Base-by-base conservation (phyloP, 2,113 vertebrate species). In the Microtus montanus region DNA sequence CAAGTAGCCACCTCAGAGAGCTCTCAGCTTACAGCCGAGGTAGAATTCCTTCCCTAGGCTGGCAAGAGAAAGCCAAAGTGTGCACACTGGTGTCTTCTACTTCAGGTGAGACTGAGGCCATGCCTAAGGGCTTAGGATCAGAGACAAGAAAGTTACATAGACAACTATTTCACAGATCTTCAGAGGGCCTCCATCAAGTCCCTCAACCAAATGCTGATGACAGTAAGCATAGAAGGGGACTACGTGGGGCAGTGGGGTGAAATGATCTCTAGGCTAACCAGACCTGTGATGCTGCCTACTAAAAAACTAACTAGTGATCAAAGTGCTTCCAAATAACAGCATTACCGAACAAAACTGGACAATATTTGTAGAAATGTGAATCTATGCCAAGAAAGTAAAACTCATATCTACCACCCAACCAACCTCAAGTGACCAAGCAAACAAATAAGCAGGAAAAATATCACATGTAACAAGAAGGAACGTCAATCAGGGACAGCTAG, bases 311-410 rank as follows among this genome's bases (percentile, higher is more conserved):
- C 35, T 86, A 8, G 47, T 35, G 26, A 83, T 86, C 94, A 70
- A 89, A 70, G 11, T 80, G 20, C 71, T 90, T 44, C 78, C 19
- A 82, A 95, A 64, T 47, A 91, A 86, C 35, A 33, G 35, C 28
- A 63, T 14, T 52, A 38, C 41, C 89, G 87, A 86, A 86, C 26
- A 80, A 80, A 91, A 85, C 49, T 77, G 33, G 54, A 90, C 80
- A 87, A 83, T 79, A 74, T 77, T 85, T 94, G 83, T 49, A 89
- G 61, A 70, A 47, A 66, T 66, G 58, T 61, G 93, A 82, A 94
- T 93, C 79, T 80, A 91, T 44, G 47, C 28, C 38, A 22, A 82
- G 13, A 44, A 91, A 89, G 54, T 58, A 92, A 91, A 83, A 92
- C 89, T 63, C 89, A 30, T 24, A 52, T 86, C 84, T 66, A 82